Evolutionary conservation across 2,888 invertebrate species (phyloP), one percentile per base, ranked within the genome.

Genomic region (Tinea semifulvella): DNA sequence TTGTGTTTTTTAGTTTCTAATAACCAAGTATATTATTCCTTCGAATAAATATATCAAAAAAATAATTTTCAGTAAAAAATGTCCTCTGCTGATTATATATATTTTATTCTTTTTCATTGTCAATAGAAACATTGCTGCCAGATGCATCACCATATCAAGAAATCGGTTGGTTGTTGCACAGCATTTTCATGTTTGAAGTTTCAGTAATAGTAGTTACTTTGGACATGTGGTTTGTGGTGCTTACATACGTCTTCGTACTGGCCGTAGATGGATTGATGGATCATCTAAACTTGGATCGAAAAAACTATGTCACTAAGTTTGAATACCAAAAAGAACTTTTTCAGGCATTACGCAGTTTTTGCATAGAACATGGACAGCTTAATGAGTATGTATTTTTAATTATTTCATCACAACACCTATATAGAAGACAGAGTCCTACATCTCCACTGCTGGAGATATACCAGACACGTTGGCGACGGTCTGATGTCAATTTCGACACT

Each of bases 321-420:
- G 13, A 14, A n/a, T 31, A 31, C 14, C n/a, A 31, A 31, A n/a
- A 31, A 14, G 14, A 14, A 31, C 14, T 31, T 7, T 13, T 31
- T 31, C 13, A 31, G 14, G 31, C 31, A 7, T 14, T 31, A 13
- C 11, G 13, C 3, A n/a, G 31, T 14, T 31, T 31, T 31, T 31
- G 31, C 13, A 14, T 14, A 31, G 31, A 31, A 31, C 13, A 31
- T 31, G 7, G 13, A 7, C 11, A n/a, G n/a, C 31, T 31, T 31
- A n/a, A 31, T 31, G 31, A 31, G 31, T 31, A 31, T 31, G 31
- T 31, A 4, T n/a, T n/a, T n/a, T n/a, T n/a, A n/a, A n/a, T n/a
- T n/a, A n/a, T n/a, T n/a, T n/a, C n/a, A n/a, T n/a, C n/a, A n/a
- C n/a, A n/a, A n/a, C n/a, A n/a, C n/a, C n/a, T n/a, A n/a, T n/a